These are phyloP conservation scores for Bombus impatiens DNA, from an alignment of 1,140 invertebrate genomes.

Conservation along the genomic window DNA sequence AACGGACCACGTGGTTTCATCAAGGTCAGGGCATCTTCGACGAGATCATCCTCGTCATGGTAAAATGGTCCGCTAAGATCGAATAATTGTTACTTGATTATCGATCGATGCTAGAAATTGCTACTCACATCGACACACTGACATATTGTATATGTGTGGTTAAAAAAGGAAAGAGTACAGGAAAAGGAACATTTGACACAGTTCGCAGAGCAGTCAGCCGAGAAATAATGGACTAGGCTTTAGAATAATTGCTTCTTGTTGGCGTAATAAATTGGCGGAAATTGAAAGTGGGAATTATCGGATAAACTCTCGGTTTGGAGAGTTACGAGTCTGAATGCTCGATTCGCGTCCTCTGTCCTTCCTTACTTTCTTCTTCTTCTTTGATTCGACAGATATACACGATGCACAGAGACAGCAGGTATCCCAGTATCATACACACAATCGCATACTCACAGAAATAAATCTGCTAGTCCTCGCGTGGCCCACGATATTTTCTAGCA, in stretches of 20 bases:
- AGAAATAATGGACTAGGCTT: neutral
- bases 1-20: neutral
- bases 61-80: conserved; percentile 6
- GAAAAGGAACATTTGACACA: neutral
- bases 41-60: neutral
- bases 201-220: neutral
- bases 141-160: neutral
- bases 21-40: neutral
- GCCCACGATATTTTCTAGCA: conserved; percentile 49
- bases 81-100: neutral
- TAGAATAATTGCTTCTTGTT: no score
- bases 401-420: neutral
- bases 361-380: neutral
- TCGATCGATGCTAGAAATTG: conserved; percentile 49
- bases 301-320: conserved; percentile 3
- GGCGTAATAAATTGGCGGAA: neutral
- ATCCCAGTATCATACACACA: conserved; percentile 34
- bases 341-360: neutral
- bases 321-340: conserved; percentile 6
- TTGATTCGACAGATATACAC: conserved; percentile 17
- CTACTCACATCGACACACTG: conserved; percentile 23
- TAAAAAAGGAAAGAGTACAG: neutral
- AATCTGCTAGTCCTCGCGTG: conserved; percentile 50
- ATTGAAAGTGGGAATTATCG: conserved; percentile 1
- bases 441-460: conserved; percentile 50